Evolutionary conservation across 2,113 vertebrate species (phyloP).

Genomic region (Synodontis membranacea): DNA sequence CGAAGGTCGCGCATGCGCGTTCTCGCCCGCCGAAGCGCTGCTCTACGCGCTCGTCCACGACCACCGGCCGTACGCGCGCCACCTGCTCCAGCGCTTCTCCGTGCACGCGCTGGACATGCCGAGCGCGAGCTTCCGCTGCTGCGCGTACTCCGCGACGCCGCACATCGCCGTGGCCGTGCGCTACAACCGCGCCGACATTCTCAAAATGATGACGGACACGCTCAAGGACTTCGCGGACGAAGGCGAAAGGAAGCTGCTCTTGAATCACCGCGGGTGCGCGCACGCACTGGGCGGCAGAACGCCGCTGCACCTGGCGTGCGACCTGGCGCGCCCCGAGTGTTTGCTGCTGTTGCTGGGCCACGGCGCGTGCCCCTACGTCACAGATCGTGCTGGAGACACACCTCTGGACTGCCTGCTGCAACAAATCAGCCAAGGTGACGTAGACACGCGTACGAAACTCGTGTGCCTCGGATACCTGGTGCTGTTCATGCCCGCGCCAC

Average conservation of each 20-base stretch:
- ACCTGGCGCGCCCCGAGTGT: slow-evolving; percentile 81
- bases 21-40: slow-evolving; percentile 87
- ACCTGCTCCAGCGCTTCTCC: slow-evolving; percentile 80
- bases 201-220: slow-evolving; percentile 77
- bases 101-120: slow-evolving; percentile 76
- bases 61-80: slow-evolving; percentile 85
- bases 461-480: slow-evolving; percentile 85
- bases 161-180: slow-evolving; percentile 88
- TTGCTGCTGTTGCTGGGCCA: slow-evolving; percentile 82
- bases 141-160: slow-evolving; percentile 68
- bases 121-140: slow-evolving; percentile 84
- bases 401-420: slow-evolving; percentile 80
- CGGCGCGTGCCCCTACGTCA: slow-evolving; percentile 74
- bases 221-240: slow-evolving; percentile 64
- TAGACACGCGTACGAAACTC: slow-evolving; percentile 64
- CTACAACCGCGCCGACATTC: slow-evolving; percentile 81
- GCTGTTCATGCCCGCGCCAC: slow-evolving; percentile 77
- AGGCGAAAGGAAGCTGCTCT: slow-evolving; percentile 60
- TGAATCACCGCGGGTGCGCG: slow-evolving; percentile 80
- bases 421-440: slow-evolving; percentile 61
- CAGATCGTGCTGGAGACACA: slow-evolving; percentile 68
- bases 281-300: slow-evolving; percentile 83
- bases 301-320: slow-evolving; percentile 82
- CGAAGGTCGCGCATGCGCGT: slow-evolving; percentile 80
- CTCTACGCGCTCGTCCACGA: slow-evolving; percentile 93